Conservation (phyloP, 92 coral and sea anemone species). For the Phenganax stokvisi region DNA sequence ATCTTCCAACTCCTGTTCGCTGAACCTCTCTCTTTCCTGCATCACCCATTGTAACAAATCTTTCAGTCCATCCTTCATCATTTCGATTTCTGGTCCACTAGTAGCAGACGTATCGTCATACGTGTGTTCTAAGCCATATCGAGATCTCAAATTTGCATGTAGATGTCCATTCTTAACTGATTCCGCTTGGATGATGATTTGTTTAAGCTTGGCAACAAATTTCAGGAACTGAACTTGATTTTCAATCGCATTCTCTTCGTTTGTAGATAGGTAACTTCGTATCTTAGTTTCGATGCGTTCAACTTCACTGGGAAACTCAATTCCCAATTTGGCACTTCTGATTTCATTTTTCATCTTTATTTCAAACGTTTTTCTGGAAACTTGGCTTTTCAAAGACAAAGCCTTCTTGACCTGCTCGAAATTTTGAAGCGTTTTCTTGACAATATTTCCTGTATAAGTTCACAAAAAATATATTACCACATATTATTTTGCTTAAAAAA, state of each 20-base stretch:
- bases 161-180: neutral
- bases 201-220: conserved; percentile 43
- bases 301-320: conserved; percentile 28
- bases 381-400: neutral
- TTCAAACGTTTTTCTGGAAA: neutral
- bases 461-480: neutral
- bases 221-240: conserved; percentile 67
- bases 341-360: neutral
- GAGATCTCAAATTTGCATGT: no score
- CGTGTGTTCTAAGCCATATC: neutral
- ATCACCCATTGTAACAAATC: conserved; percentile 45
- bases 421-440: conserved; percentile 70
- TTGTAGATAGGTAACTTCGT: conserved; percentile 29
- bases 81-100: neutral
- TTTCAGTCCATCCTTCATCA: conserved; percentile 26
- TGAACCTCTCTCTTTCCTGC: conserved; percentile 55
- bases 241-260: conserved; percentile 61
- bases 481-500: neutral
- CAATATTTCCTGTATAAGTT: conserved; percentile 45
- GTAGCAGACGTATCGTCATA: conserved; percentile 27
- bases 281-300: conserved; percentile 9
- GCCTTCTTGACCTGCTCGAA: conserved; percentile 57
- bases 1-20: conserved; percentile 78
- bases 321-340: neutral
- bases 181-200: conserved; percentile 11